A percentile compares a stretch with the other conserved stretches of the same genome.
These are phyloP conservation scores for Eumacrocentrus americanus DNA, from an alignment of 2,888 invertebrate species.

Conservation along the genomic window DNA sequence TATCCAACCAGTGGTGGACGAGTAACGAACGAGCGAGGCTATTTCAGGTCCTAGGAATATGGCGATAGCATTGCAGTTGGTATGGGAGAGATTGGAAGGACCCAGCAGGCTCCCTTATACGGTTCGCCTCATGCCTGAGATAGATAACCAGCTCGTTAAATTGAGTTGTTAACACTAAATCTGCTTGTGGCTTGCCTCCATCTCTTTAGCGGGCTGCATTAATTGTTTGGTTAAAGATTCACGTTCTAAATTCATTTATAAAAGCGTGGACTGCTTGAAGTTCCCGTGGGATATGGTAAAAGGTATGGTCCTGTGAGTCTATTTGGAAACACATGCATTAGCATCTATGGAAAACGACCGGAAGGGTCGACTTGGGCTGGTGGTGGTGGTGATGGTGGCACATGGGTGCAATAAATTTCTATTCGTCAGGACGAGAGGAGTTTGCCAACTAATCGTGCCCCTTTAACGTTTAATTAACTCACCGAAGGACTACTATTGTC, in stretches of 20 bases:
- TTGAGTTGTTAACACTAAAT: slow-evolving; percentile 31
- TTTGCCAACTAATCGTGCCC: slow-evolving; percentile 44
- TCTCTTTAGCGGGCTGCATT: background rate
- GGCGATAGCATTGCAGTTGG: background rate
- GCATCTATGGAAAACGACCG: background rate
- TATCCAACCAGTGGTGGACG: background rate
- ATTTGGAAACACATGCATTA: background rate
- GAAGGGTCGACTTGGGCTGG: background rate
- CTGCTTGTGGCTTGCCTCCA: slow-evolving; percentile 19
- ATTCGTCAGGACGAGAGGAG: slow-evolving; percentile 35
- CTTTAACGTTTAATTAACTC: slow-evolving; percentile 47
- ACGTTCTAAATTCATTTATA: background rate
- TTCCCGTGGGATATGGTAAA: no score
- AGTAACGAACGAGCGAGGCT: slow-evolving; percentile 18
- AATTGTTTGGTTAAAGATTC: background rate
- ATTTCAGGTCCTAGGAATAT: slow-evolving; percentile 15
- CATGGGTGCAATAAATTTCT: slow-evolving; percentile 43
- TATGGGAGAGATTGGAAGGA: background rate
- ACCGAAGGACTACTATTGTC: slow-evolving; percentile 39
- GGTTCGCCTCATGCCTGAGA: slow-evolving; percentile 19
- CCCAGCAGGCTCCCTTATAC: slow-evolving; percentile 16
- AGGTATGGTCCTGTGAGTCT: background rate
- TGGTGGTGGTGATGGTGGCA: slow-evolving; percentile 12
- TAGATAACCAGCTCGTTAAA: slow-evolving; percentile 30
- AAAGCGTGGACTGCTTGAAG: no score